Conservation (phyloP, 2,113 vertebrate species). For the Myiopsitta monachus region DNA sequence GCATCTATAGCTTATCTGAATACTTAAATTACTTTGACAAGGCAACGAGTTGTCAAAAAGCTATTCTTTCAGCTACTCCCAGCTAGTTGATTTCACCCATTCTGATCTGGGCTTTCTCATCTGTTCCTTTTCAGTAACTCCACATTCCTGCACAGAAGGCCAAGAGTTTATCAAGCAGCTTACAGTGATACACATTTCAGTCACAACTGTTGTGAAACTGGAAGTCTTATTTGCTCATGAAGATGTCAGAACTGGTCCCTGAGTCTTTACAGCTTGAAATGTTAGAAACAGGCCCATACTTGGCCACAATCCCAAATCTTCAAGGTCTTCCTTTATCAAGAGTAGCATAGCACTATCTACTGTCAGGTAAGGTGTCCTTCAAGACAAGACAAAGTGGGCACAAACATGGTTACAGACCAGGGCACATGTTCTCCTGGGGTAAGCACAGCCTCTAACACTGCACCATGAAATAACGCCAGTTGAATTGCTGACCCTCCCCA, state of each 20-base stretch:
- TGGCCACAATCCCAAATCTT: neutral
- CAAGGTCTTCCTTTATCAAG: neutral
- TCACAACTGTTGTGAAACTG: neutral
- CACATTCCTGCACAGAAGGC: neutral
- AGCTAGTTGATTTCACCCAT: neutral
- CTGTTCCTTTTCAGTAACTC: neutral
- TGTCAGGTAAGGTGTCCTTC: neutral
- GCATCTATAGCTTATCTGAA: neutral
- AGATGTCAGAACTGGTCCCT: neutral
- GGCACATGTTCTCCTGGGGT: too few relatives aligned
- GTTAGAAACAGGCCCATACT: neutral
- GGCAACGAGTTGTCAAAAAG: neutral
- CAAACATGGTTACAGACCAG: neutral
- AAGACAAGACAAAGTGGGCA: neutral
- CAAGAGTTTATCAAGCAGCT: neutral
- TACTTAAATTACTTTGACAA: neutral
- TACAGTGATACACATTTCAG: rapidly evolving
- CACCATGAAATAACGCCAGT: neutral
- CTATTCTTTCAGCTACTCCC: neutral
- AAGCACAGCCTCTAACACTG: neutral
- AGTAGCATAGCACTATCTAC: neutral
- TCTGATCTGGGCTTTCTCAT: neutral
- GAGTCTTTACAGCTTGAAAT: neutral
- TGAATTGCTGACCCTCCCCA: neutral
- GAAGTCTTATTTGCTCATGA: neutral